Evolutionary conservation across 2,797 vertebrate genomes (phyloP).

Genomic region (Tarsius wallacei): DNA sequence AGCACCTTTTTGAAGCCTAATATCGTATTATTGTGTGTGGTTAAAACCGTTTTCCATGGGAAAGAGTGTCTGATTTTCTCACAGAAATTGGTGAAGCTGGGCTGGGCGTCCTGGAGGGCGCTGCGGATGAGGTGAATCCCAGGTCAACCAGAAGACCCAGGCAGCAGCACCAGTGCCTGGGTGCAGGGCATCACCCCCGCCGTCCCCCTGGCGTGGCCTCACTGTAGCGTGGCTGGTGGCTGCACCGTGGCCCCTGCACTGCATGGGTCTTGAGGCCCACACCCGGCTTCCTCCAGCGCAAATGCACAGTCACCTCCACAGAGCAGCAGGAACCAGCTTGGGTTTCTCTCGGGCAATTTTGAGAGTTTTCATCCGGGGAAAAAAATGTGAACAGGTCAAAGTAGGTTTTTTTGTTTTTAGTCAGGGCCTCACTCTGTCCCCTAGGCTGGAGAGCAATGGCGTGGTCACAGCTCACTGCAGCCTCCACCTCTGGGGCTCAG

Average conservation of each 20-base stretch:
- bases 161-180: neutral
- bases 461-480: too few species aligned
- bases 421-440: too few species aligned
- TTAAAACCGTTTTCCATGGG: conserved; percentile 65
- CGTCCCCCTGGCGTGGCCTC: fast-evolving
- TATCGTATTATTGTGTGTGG: conserved; percentile 29
- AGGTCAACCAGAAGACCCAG: too few species aligned
- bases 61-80: conserved; percentile 63
- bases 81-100: conserved; percentile 45
- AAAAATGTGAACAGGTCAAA: neutral
- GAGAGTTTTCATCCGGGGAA: neutral
- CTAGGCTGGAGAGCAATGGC: too few species aligned
- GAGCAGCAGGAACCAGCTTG: neutral
- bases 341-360: neutral
- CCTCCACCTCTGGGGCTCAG: too few species aligned
- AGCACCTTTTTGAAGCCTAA: conserved; percentile 64
- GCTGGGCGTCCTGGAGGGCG: neutral
- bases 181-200: neutral
- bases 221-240: neutral
- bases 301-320: neutral
- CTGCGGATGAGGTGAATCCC: neutral
- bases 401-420: neutral
- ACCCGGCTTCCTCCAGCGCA: neutral
- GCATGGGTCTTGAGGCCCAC: neutral
- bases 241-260: fast-evolving